Evolutionary conservation across 2,888 invertebrate species (phyloP).

Genomic region (Drosophila putrida): DNA sequence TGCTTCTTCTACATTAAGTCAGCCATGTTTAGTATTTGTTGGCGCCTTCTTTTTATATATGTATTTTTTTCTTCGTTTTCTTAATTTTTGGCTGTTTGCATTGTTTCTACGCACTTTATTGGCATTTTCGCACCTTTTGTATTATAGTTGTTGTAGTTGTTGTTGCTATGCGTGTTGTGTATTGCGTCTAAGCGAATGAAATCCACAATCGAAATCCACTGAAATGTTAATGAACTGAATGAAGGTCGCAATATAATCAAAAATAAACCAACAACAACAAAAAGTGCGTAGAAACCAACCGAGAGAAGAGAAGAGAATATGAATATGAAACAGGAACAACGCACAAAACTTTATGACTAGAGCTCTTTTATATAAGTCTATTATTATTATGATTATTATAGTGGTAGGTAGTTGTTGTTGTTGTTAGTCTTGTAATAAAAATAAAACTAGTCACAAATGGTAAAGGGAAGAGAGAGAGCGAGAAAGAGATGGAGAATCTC

Average conservation of each 20-base stretch:
- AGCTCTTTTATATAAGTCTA: conserved; percentile 23
- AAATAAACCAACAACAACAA: conserved; percentile 26
- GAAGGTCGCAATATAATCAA: conserved; percentile 66
- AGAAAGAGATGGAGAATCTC: neutral
- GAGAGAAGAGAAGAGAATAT: neutral
- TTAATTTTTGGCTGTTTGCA: conserved; percentile 18
- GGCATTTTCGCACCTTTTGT: conserved; percentile 70
- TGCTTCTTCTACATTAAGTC: neutral
- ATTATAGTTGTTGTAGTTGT: conserved; percentile 12
- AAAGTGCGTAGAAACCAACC: conserved; percentile 18
- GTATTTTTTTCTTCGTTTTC: too few relatives aligned
- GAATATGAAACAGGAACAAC: conserved; percentile 4
- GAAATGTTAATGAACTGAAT: conserved; percentile 78
- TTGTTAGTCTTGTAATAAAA: conserved; percentile 10
- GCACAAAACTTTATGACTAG: conserved; percentile 24
- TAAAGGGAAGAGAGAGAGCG: neutral
- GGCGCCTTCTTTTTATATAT: conserved; percentile 27
- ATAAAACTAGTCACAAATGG: neutral
- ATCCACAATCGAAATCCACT: conserved; percentile 15
- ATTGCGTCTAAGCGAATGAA: conserved; percentile 1
- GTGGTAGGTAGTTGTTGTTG: neutral
- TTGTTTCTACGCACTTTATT: conserved; percentile 40
- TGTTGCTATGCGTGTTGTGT: conserved; percentile 27
- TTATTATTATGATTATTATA: conserved; percentile 5
- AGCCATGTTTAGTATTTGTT: conserved; percentile 31